phyloP scores from a whole-genome alignment of 2,113 vertebrate genomes.

The Beaufortia kweichowensis region DNA sequence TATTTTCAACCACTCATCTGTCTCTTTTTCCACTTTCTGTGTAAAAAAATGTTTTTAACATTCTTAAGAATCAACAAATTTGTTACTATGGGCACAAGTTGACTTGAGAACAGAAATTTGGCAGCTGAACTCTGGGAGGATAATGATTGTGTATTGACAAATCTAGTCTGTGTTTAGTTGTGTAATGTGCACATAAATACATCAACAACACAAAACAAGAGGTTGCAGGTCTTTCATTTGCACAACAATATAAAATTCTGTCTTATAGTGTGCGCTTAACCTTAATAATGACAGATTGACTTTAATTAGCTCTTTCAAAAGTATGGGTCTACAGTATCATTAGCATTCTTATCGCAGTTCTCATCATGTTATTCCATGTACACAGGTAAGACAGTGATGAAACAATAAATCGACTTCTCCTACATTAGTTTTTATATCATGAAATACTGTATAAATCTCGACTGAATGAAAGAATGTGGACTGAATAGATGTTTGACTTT shows the following conservation, averaged over 20 bases:
- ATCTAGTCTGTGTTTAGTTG: not conserved
- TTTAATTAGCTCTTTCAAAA: not conserved
- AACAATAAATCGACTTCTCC: not conserved
- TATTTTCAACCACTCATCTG: no score
- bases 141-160: not conserved
- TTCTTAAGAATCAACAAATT: no score
- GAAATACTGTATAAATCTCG: not conserved
- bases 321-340: not conserved
- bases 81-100: not conserved
- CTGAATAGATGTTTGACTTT: conserved; percentile 12
- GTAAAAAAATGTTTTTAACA: no score
- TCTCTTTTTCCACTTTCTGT: no score
- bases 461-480: not conserved
- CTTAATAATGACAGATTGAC: not conserved
- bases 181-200: not conserved
- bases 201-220: not conserved
- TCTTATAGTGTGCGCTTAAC: not conserved
- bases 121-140: not conserved
- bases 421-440: not conserved
- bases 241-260: not conserved
- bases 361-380: conserved; percentile 1
- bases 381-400: not conserved
- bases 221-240: not conserved
- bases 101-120: not conserved
- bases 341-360: no score